phyloP scores from a whole-genome alignment of 2,888 invertebrate species.

The Mimas tiliae region DNA sequence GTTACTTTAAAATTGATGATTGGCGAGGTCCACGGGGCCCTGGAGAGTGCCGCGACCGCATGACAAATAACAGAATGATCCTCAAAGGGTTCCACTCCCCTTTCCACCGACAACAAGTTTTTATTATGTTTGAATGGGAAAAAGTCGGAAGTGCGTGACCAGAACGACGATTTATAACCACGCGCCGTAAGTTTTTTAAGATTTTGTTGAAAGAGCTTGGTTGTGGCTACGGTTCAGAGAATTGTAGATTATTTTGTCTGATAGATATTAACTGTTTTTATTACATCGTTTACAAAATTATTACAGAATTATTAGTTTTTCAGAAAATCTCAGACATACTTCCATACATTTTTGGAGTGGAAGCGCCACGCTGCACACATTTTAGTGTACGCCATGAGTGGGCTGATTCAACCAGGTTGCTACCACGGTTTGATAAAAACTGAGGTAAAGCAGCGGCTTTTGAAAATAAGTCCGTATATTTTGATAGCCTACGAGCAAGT shows the following conservation, averaged over 20 bases:
- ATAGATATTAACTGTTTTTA: not conserved
- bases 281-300: not conserved
- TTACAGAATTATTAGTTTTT: too few relatives aligned
- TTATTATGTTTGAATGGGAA: constrained; percentile 26
- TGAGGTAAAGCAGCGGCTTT: too few relatives aligned
- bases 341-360: too few relatives aligned
- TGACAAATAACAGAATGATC: constrained; percentile 29
- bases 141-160: constrained; percentile 27
- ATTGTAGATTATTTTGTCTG: not conserved
- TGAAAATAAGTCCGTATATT: too few relatives aligned
- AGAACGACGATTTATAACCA: constrained; percentile 18
- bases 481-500: too few relatives aligned
- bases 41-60: constrained; percentile 20
- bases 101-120: constrained; percentile 4
- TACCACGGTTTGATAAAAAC: too few relatives aligned
- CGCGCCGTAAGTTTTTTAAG: not conserved
- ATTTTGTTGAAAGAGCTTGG: not conserved
- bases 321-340: too few relatives aligned
- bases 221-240: not conserved
- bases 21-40: constrained; percentile 25
- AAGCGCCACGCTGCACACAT: too few relatives aligned
- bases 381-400: too few relatives aligned
- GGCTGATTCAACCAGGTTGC: too few relatives aligned
- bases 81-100: constrained; percentile 27
- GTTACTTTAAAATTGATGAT: constrained; percentile 29